These are phyloP conservation scores for Bradypodion pumilum DNA, from an alignment of 2,797 vertebrate genomes.

Conservation along the genomic window DNA sequence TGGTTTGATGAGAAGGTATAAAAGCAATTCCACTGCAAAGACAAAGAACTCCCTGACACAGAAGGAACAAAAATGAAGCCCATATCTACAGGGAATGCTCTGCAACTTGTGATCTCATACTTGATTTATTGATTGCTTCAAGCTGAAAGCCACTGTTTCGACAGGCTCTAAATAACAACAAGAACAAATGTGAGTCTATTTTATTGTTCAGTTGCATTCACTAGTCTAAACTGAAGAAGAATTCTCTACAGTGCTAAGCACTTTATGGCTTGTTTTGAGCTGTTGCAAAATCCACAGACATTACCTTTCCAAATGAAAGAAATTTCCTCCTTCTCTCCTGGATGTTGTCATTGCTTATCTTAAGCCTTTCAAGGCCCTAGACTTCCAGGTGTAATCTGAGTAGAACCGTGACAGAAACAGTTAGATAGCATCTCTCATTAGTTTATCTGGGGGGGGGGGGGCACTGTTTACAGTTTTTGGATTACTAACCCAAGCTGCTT, in stretches of 20 bases:
- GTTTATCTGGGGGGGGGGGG: not conserved
- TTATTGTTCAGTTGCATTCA: conserved; percentile 35
- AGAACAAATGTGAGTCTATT: conserved; percentile 46
- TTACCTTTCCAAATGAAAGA: conserved; percentile 12
- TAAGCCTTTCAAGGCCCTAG: not conserved
- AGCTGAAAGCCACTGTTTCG: conserved; percentile 57
- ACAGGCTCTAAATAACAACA: conserved; percentile 45
- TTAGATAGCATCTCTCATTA: not conserved
- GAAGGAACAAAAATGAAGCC: conserved; percentile 48
- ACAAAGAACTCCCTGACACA: conserved; percentile 68
- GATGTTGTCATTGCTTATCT: not conserved
- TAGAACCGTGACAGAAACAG: not conserved
- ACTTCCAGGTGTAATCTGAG: not conserved
- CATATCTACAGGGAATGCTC: conserved; percentile 58
- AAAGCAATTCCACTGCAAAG: conserved; percentile 65
- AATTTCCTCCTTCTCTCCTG: too few species aligned
- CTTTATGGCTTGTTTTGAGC: not conserved
- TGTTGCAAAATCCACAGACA: not conserved
- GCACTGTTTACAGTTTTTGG: not conserved
- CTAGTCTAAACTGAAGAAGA: conserved; percentile 27
- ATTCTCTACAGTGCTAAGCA: not conserved
- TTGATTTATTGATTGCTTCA: conserved; percentile 73
- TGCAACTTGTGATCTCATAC: conserved; percentile 61
- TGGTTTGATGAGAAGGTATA: conserved; percentile 65
- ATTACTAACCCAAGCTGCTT: not conserved